Percentiles rank a stretch among this genome's conserved stretches.
Evolutionary conservation across 2,113 vertebrate genomes (phyloP).

Genomic region (Oreamnos americanus): DNA sequence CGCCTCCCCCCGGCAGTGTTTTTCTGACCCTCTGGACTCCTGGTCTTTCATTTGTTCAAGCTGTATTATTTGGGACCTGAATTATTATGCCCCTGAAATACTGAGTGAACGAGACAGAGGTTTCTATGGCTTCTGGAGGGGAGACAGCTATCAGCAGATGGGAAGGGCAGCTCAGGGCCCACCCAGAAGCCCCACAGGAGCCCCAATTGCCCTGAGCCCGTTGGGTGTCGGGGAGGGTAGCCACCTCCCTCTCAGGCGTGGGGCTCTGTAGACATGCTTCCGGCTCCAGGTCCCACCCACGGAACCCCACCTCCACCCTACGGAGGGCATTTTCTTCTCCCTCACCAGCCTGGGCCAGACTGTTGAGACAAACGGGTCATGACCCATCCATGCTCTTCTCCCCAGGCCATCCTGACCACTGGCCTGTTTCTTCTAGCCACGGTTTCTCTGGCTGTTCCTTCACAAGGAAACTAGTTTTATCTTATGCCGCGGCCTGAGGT

Average conservation of each 20-base stretch:
- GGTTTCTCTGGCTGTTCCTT: neutral
- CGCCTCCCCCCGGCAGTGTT: neutral
- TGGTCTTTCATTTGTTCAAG: neutral
- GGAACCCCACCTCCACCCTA: too few relatives aligned
- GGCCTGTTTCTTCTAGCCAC: neutral
- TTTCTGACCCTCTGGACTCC: neutral
- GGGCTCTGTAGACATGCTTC: too few relatives aligned
- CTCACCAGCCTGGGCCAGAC: neutral
- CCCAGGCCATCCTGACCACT: neutral
- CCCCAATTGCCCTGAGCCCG: neutral
- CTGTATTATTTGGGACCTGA: neutral
- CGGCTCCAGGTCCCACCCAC: too few relatives aligned
- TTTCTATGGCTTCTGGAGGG: neutral
- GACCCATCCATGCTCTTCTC: rapidly evolving
- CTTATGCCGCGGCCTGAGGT: rapidly evolving
- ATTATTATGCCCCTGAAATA: neutral
- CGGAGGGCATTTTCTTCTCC: neutral
- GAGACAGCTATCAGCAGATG: neutral
- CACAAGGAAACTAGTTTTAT: neutral
- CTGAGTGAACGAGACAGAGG: neutral
- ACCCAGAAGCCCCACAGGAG: neutral
- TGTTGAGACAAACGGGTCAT: neutral
- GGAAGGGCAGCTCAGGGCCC: neutral
- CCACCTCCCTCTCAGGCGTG: rapidly evolving
- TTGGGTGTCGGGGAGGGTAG: neutral